A percentile compares a stretch with the other conserved stretches of the same genome.
phyloP scores from a whole-genome alignment of 1,140 invertebrate species.

The Oncopodura yosiiana region DNA sequence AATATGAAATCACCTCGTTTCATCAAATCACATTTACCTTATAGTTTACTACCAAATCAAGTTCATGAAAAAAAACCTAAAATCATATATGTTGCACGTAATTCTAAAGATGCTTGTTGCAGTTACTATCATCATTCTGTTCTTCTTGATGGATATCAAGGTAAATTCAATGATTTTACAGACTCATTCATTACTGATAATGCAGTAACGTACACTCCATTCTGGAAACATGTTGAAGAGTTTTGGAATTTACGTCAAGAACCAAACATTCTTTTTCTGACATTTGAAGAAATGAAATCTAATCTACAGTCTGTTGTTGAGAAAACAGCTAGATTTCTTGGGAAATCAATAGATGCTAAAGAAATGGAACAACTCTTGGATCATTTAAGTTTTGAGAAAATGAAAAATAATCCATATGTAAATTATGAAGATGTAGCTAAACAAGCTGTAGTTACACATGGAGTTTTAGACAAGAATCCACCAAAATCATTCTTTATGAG shows the following conservation, averaged over 20 bases:
- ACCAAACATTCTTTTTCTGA: slow-evolving; percentile 66
- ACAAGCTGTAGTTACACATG: slow-evolving; percentile 8
- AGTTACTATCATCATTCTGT: slow-evolving; percentile 74
- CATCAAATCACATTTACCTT: slow-evolving; percentile 38
- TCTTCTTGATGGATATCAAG: slow-evolving; percentile 43
- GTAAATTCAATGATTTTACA: slow-evolving; percentile 36
- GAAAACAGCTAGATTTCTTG: slow-evolving; percentile 62
- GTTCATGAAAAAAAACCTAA: slow-evolving; percentile 3
- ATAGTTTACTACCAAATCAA: slow-evolving; percentile 36
- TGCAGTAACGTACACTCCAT: slow-evolving; percentile 40
- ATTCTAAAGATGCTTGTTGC: slow-evolving; percentile 74
- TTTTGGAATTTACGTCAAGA: slow-evolving; percentile 65
- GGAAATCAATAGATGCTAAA: slow-evolving; percentile 53
- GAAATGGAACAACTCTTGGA: slow-evolving; percentile 56
- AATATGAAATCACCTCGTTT: slow-evolving; percentile 24
- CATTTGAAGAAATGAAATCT: slow-evolving; percentile 81
- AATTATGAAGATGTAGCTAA: slow-evolving; percentile 43
- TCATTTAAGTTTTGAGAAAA: slow-evolving; percentile 65
- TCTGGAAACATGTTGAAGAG: slow-evolving; percentile 58
- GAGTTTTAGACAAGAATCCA: no score
- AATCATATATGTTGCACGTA: slow-evolving; percentile 63
- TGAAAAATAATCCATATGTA: slow-evolving; percentile 67
- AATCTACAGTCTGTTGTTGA: slow-evolving; percentile 51
- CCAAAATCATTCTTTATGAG: slow-evolving; percentile 32
- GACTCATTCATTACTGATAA: slow-evolving; percentile 18